These are phyloP conservation scores for Neogobius melanostomus DNA, from an alignment of 2,113 vertebrate genomes.

Conservation along the genomic window DNA sequence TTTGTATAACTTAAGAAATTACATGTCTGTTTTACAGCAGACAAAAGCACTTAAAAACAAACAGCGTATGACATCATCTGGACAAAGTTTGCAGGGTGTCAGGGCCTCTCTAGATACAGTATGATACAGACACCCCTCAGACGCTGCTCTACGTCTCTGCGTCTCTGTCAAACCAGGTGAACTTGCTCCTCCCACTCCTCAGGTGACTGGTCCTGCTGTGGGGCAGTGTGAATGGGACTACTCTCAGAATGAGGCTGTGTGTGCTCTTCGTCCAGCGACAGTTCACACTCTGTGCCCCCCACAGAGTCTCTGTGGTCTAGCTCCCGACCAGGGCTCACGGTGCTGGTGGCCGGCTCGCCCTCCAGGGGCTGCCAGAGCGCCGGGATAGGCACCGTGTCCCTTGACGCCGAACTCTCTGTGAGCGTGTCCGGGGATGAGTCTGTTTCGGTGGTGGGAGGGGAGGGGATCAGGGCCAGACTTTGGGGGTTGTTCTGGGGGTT, in stretches of 20 bases:
- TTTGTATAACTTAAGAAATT: constrained; percentile 38
- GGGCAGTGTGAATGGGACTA: constrained; percentile 46
- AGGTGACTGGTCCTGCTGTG: constrained; percentile 49
- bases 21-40: constrained; percentile 46
- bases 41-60: constrained; percentile 51
- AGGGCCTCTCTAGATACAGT: constrained; percentile 57
- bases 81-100: constrained; percentile 40
- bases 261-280: constrained; percentile 67
- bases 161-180: constrained; percentile 66
- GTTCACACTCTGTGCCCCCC: constrained; percentile 42
- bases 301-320: constrained; percentile 40
- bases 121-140: constrained; percentile 59
- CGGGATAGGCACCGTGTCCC: constrained; percentile 21
- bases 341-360: constrained; percentile 48
- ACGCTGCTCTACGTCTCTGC: constrained; percentile 9
- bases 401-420: constrained; percentile 55
- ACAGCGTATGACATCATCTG: constrained; percentile 62
- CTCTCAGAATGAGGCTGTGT: constrained; percentile 45
- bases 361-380: constrained; percentile 62
- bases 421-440: constrained; percentile 68
- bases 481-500: constrained; percentile 73
- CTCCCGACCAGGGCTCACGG: constrained; percentile 19
- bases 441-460: constrained; percentile 66
- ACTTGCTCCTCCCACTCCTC: constrained; percentile 72
- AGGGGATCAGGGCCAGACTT: constrained; percentile 70